Percentiles rank a stretch among this genome's conserved stretches.
Conservation (phyloP, 2,888 invertebrate species). For the Eupithecia inturbata region DNA sequence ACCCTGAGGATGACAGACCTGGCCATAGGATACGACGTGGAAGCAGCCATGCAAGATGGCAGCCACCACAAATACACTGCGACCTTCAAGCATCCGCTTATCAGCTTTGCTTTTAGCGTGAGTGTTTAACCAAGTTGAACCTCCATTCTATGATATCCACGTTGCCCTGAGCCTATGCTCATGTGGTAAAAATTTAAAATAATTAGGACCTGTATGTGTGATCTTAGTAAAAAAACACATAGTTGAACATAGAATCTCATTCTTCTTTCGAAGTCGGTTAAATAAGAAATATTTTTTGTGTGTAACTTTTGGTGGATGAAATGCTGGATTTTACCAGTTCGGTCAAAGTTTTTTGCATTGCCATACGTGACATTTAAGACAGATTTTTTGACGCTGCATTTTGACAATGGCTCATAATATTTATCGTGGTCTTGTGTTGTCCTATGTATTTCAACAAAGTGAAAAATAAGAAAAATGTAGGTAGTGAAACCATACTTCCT, state of each 20-base stretch:
- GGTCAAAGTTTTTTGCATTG: neutral
- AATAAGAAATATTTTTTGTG: neutral
- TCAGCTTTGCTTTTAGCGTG: conserved; percentile 59
- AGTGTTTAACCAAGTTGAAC: conserved; percentile 35
- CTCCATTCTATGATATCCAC: no score
- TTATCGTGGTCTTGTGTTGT: neutral
- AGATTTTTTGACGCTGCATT: neutral
- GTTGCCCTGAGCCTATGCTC: no score
- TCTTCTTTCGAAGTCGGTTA: neutral
- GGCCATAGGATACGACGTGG: conserved; percentile 63
- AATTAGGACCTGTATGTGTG: neutral
- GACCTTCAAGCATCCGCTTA: conserved; percentile 50
- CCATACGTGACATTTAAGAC: no score
- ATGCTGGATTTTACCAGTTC: no score
- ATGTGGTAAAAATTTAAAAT: no score
- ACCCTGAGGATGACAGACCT: conserved; percentile 60
- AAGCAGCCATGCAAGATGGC: conserved; percentile 48
- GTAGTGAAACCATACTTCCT: no score
- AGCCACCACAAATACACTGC: conserved; percentile 52
- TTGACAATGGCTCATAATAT: neutral
- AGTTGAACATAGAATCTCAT: no score
- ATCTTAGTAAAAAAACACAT: neutral
- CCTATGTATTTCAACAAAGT: no score
- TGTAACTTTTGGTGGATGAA: neutral
- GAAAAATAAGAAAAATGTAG: no score